Evolutionary conservation across 2,797 vertebrate species (phyloP).

Genomic region (Galagoides demidoff): DNA sequence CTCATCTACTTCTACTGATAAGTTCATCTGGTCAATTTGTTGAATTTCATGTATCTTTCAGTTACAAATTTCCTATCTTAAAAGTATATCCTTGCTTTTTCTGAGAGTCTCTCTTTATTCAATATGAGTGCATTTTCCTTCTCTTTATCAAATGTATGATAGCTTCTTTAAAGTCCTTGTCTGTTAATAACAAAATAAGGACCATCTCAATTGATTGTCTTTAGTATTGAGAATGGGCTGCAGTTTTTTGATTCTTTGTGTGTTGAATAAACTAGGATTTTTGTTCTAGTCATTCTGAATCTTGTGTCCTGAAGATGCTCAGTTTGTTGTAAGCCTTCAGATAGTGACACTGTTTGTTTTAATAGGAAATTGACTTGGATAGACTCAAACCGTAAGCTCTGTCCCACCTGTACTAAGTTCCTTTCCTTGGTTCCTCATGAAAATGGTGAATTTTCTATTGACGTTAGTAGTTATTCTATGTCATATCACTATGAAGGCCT

Average conservation of each 20-base stretch:
- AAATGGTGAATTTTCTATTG: neutral
- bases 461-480: neutral
- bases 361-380: neutral
- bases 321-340: neutral
- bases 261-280: neutral
- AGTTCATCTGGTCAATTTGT: neutral
- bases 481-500: accelerated
- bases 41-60: neutral
- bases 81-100: neutral
- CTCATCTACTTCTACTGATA: neutral
- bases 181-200: neutral
- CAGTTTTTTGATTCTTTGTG: neutral
- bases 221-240: neutral
- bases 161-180: neutral
- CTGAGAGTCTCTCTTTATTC: neutral
- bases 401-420: neutral
- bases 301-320: neutral
- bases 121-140: neutral
- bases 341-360: neutral
- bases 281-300: neutral
- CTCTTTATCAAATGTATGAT: neutral
- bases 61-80: neutral
- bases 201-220: neutral
- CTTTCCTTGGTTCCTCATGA: neutral
- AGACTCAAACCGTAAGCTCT: neutral